phyloP scores from a whole-genome alignment of 2,113 vertebrate species.

The Cairina moschata region DNA sequence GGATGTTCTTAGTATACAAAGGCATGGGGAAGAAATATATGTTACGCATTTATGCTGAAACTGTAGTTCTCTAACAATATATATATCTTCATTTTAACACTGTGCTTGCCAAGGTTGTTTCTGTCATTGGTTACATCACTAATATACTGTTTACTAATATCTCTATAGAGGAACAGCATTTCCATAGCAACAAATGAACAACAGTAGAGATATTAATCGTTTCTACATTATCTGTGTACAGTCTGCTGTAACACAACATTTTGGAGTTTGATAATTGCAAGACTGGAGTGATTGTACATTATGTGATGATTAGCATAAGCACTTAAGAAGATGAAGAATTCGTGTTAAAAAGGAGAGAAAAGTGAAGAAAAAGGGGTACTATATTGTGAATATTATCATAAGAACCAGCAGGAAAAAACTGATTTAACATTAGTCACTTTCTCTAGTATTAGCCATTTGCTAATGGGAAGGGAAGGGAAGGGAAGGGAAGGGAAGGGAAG shows the following conservation, averaged over 20 bases:
- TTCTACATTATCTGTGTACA: conserved; percentile 70
- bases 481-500: background rate
- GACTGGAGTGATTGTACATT: conserved; percentile 71
- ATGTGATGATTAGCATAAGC: conserved; percentile 76
- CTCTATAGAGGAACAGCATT: conserved; percentile 61
- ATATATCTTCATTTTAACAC: conserved; percentile 35
- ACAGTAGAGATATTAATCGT: conserved; percentile 73
- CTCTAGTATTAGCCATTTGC: background rate
- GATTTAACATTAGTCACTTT: conserved; percentile 1
- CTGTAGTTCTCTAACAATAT: conserved; percentile 17
- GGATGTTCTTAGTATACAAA: background rate
- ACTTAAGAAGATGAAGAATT: conserved; percentile 72
- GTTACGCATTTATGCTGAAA: background rate
- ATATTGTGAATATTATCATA: conserved; percentile 33
- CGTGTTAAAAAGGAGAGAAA: conserved; percentile 37
- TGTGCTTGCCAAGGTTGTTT: conserved; percentile 54
- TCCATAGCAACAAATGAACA: conserved; percentile 82
- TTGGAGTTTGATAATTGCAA: conserved; percentile 76
- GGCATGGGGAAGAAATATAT: background rate
- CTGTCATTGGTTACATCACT: conserved; percentile 60
- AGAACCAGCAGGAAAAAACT: conserved; percentile 1
- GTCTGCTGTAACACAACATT: conserved; percentile 72
- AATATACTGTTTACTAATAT: conserved; percentile 74
- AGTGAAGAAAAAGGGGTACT: background rate
- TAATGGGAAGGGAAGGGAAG: no score